Evolutionary conservation across 2,888 invertebrate species (phyloP).

Genomic region (Beris morrisii): DNA sequence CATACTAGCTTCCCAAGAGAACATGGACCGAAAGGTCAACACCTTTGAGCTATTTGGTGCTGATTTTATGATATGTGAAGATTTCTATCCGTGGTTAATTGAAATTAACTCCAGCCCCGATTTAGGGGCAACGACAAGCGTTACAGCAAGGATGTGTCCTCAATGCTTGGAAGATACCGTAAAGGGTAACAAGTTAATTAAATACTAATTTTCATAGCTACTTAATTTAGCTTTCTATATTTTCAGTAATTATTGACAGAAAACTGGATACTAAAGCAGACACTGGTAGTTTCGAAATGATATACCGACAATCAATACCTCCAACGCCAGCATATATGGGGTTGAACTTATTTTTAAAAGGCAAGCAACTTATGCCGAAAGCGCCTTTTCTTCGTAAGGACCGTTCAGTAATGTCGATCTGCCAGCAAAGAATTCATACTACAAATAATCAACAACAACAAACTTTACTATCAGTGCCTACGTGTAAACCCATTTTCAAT

Average conservation of each 20-base stretch:
- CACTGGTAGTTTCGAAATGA: constrained; percentile 79
- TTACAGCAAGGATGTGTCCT: constrained; percentile 83
- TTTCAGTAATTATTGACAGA: constrained; percentile 77
- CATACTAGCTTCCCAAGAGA: constrained; percentile 83
- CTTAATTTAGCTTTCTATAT: constrained; percentile 6
- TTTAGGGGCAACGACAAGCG: constrained; percentile 85
- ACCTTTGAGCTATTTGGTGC: constrained; percentile 94
- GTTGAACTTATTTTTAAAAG: constrained; percentile 54
- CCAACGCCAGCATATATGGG: constrained; percentile 81
- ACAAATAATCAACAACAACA: background rate
- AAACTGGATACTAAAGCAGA: constrained; percentile 71
- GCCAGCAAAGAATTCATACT: background rate
- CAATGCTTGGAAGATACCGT: constrained; percentile 87
- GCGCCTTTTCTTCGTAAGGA: constrained; percentile 41
- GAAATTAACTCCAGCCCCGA: constrained; percentile 95
- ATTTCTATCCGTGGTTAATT: constrained; percentile 87
- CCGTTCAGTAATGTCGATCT: background rate
- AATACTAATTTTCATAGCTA: constrained; percentile 8
- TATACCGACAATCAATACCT: constrained; percentile 76
- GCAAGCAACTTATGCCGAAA: constrained; percentile 52
- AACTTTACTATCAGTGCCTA: constrained; percentile 13
- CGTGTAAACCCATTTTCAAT: constrained; percentile 16
- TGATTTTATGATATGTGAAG: constrained; percentile 90
- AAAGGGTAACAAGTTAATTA: constrained; percentile 67
- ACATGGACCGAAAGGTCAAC: constrained; percentile 75